Conservation (phyloP, 2,888 invertebrate genomes). For the Ypsolopha scabrella region DNA sequence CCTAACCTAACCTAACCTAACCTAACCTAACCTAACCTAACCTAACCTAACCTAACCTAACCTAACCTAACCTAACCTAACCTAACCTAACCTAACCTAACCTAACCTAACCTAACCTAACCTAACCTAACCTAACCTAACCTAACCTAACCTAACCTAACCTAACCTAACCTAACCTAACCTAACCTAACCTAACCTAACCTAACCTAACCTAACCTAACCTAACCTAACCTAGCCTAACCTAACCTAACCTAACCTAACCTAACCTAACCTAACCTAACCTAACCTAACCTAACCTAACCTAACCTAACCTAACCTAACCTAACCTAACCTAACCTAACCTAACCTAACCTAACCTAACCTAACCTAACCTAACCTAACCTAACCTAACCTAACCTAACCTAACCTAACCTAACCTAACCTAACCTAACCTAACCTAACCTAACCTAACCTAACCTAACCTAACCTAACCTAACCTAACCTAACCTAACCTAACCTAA, state of each 20-base stretch:
- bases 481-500: constrained; percentile 12
- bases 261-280: constrained; percentile 8
- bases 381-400: constrained; percentile 15
- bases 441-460: constrained; percentile 19
- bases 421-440: constrained; percentile 19
- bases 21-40: constrained; percentile 1
- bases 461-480: constrained; percentile 15
- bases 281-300: constrained; percentile 9
- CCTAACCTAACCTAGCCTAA: constrained; percentile 8
- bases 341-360: constrained; percentile 5
- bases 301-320: constrained; percentile 7
- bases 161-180: constrained; percentile 9
- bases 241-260: constrained; percentile 9
- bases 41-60: not conserved
- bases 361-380: constrained; percentile 10
- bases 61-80: constrained; percentile 12
- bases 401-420: constrained; percentile 21
- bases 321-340: constrained; percentile 7
- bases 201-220: constrained; percentile 8
- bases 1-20: constrained; percentile 1
- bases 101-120: not conserved
- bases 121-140: constrained; percentile 12
- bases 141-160: constrained; percentile 5
- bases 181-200: constrained; percentile 9
- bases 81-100: constrained; percentile 13